Base-by-base conservation (phyloP, 2,888 invertebrate species). In the Pterostichus niger region DNA sequence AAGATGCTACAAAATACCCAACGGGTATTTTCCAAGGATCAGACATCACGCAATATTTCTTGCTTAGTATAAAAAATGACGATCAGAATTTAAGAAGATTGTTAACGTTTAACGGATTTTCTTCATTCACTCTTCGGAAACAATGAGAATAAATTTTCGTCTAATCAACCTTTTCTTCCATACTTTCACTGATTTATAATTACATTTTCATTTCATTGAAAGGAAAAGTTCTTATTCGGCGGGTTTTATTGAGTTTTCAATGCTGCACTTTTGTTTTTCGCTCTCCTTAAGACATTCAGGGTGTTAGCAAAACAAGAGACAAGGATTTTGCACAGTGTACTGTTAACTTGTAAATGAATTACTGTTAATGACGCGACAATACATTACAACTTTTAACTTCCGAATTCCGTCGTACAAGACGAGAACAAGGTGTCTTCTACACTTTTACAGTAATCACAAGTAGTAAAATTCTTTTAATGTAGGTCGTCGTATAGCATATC, bases 261-360 rank as follows among this genome's bases (percentile, higher is more conserved):
- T 77, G 77, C 15, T 46, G 75, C 56, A 77, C 35, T 77, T 56
- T 56, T 77, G 77, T 77, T 77, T 77, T 56, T 54, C 40, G n/a
- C 46, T 33, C 56, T 77, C 56, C 40, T 77, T 77, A 77, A 77
- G 56, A n/a, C 75, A 40, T 44, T 75, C 52, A 44, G 46, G 46
- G 40, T 71, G 68, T 71, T 64, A 64, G 46, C 46, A 44, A 71
- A 71, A 44, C 33, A 56, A 40, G 44, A 24, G 59, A 44, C 68
- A 9, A 52, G 75, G 46, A 46, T 46, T 71, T 64, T 33, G 11
- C 3, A 40, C 75, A 33, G 31, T 52, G 49, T 44, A 31, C 75
- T 75, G 75, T 75, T 75, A 52, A 75, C 75, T 75, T 75, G 75
- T 75, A 75, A 75, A 75, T 75, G 75, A 75, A 75, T 52, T 75